Base-by-base conservation (phyloP, 1,140 invertebrate species). In the Cyclina sinensis region DNA sequence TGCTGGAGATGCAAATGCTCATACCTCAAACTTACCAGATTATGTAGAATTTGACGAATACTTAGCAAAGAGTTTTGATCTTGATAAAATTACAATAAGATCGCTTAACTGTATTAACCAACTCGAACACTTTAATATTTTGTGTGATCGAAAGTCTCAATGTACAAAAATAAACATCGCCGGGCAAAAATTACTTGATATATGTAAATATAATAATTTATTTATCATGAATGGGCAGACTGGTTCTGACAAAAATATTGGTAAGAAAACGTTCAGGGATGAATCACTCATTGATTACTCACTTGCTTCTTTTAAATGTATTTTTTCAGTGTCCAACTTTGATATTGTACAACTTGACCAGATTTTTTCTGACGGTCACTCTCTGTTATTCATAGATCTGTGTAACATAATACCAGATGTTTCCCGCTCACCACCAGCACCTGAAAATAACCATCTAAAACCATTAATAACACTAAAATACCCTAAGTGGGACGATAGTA, bases 231-330 rank as follows among this genome's bases (percentile, higher is more conserved):
- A 76, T 43, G 73, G 83, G 37, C 14, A 48, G 24, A n/a, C 76
- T 54, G 46, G 68, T 43, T 57, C 24, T n/a, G 83, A 86, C 76
- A 73, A 54, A 54, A 16, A 43, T 4, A 70, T 39, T 9, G 70
- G 68, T 39, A 37, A 30, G 18, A 12, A 16, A 11, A 86, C 32
- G 3, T 76, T 35, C 21, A 35, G 32, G 0, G 7, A 39, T n/a
- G 39, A 37, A n/a, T 37, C 35, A 21, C 27, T 76, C 27, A 76
- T 39, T 18, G 73, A 76, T n/a, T 39, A 39, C 35, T 37, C 32
- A 14, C 14, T 76, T 37, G 30, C 0, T 39, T 37, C n/a, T 27
- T 18, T 35, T 21, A n/a, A 3, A 16, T n/a, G 5, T 39, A 35
- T 74, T 7, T 18, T 24, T 5, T 32, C 14, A 0, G 18, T 76